Evolutionary conservation across 2,113 vertebrate genomes (phyloP), one percentile per base, ranked within the genome.

Genomic region (Callaeas wilsoni): DNA sequence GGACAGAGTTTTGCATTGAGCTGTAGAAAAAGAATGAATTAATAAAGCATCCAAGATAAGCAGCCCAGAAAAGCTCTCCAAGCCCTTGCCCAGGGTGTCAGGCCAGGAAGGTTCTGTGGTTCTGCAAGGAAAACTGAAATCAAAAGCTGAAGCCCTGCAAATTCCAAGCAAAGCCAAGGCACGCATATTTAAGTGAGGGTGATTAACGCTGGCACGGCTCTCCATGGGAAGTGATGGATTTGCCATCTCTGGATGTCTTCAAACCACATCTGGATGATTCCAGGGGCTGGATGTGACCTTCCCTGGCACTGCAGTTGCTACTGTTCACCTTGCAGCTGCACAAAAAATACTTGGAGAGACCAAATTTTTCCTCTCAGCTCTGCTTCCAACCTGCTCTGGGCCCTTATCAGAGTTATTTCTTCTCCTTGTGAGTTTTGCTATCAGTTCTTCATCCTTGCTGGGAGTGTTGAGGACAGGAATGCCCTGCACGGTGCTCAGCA

Each of bases 211-310:
- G 87, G 92, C 90, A 71, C 77, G n/a, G 74, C 55, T 50, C 80
- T 16, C 42, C 59, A 11, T 0, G n/a, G 80, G 80, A 59, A 83
- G 79, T 84, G 96, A 94, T 91, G 90, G 92, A 94, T 94, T 91
- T 37, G 27, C 81, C 87, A 87, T 65, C 90, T 78, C 94, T 96
- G 92, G 92, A 94, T 95, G 84, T 87, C 88, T 93, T 96, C 94
- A 94, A 91, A 84, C n/a, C 0, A 4, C 23, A 11, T 60, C 87
- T 86, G 76, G 80, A 52, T 76, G 63, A 39, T 91, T 59, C 81
- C 77, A 52, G 50, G 80, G 81, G 32, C 50, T 84, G 77, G 16
- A 21, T 71, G 53, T 86, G 90, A 79, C 84, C 84, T 92, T 67
- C 63, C 35, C 70, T 17, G 32, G 86, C 13, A 4, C 70, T 30